phyloP scores from a whole-genome alignment of 2,113 vertebrate genomes.

The Antechinus stuartii region DNA sequence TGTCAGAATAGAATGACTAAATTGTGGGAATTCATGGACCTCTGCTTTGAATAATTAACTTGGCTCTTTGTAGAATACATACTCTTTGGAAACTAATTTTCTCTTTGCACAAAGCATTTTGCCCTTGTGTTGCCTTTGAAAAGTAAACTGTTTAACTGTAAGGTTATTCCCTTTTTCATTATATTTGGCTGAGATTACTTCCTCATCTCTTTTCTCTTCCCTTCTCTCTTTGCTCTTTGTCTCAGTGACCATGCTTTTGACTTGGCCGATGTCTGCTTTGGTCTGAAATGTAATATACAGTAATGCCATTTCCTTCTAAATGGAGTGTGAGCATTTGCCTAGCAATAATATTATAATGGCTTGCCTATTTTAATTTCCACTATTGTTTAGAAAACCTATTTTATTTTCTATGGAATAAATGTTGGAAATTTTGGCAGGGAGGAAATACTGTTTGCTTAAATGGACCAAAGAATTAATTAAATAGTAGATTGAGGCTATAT shows the following conservation, averaged over 20 bases:
- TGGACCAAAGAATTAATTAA: conserved; percentile 26
- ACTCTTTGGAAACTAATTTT: conserved; percentile 87
- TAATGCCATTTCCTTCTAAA: conserved; percentile 47
- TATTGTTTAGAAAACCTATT: conserved; percentile 30
- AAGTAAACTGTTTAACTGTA: conserved; percentile 83
- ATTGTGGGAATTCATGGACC: conserved; percentile 87
- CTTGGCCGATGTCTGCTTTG: conserved; percentile 32
- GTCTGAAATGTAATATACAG: conserved; percentile 14
- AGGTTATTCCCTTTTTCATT: conserved; percentile 74
- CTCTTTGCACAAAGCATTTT: conserved; percentile 84
- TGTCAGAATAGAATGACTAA: conserved; percentile 88
- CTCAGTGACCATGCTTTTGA: conserved; percentile 27
- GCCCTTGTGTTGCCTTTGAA: conserved; percentile 91
- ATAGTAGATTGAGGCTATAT: conserved; percentile 51
- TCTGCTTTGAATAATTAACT: conserved; percentile 92
- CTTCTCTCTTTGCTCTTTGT: conserved; percentile 21
- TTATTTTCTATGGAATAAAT: conserved; percentile 45
- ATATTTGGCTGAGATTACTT: conserved; percentile 57
- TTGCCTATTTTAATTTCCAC: conserved; percentile 3
- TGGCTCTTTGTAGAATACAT: conserved; percentile 85
- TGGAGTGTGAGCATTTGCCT: conserved; percentile 35
- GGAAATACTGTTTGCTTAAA: neutral
- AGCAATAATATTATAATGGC: conserved; percentile 18
- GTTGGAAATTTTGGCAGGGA: neutral
- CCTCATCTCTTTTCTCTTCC: neutral